These are phyloP conservation scores for Pemphredon lugubris DNA, from an alignment of 2,888 invertebrate species.

Conservation along the genomic window DNA sequence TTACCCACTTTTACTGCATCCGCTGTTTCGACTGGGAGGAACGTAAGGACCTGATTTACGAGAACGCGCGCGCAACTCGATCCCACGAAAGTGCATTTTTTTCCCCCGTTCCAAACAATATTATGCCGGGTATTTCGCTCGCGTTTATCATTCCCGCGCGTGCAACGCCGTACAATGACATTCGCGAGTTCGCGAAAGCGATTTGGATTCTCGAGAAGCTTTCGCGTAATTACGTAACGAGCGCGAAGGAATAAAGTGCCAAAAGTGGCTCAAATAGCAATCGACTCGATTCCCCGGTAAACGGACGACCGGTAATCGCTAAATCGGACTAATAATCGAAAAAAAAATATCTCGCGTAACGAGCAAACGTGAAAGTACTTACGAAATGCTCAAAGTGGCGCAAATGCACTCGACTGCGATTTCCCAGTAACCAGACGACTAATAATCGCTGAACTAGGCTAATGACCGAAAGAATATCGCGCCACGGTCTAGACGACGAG, in stretches of 20 bases:
- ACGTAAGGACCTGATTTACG: conserved; percentile 39
- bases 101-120: background rate
- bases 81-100: conserved; percentile 1
- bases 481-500: too few species aligned
- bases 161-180: conserved; percentile 3
- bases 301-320: background rate
- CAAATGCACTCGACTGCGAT: too few species aligned
- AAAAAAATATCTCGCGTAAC: too few species aligned
- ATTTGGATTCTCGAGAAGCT: background rate
- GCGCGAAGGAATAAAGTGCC: background rate
- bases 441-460: too few species aligned
- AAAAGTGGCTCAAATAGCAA: conserved; percentile 15
- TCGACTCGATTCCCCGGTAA: conserved; percentile 10
- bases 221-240: conserved; percentile 1
- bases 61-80: conserved; percentile 1
- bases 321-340: background rate
- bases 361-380: too few species aligned
- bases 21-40: conserved; percentile 15
- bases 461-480: too few species aligned
- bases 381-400: too few species aligned
- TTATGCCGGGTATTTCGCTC: background rate
- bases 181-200: background rate
- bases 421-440: too few species aligned
- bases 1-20: conserved; percentile 50
- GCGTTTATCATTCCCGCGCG: conserved; percentile 8